phyloP scores from a whole-genome alignment of 2,113 vertebrate species.

The Spea multiplicata region DNA sequence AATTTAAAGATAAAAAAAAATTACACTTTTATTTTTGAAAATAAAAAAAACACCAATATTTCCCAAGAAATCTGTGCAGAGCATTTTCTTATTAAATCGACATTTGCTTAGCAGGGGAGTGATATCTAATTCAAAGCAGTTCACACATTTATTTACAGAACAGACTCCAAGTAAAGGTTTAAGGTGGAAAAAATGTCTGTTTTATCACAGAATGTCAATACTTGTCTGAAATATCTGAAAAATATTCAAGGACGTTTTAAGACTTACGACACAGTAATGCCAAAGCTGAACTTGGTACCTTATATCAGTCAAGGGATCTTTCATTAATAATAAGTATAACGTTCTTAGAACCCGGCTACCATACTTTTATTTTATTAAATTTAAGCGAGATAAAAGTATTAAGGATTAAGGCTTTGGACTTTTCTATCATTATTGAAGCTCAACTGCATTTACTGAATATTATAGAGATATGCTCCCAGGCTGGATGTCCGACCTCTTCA shows the following conservation, averaged over 20 bases:
- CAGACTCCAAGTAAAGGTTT: neutral
- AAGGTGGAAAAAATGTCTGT: slow-evolving; percentile 7
- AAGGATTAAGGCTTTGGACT: neutral
- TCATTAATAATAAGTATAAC: slow-evolving; percentile 12
- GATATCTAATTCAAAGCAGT: slow-evolving; percentile 26
- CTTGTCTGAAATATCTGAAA: neutral
- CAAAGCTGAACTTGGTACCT: neutral
- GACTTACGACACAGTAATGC: neutral
- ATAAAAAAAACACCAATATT: neutral
- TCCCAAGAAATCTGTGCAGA: neutral
- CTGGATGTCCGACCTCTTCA: neutral
- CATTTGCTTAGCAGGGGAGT: slow-evolving; percentile 24
- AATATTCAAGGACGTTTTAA: slow-evolving; percentile 23
- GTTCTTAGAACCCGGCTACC: neutral
- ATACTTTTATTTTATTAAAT: neutral
- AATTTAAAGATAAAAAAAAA: neutral
- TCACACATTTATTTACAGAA: slow-evolving; percentile 4
- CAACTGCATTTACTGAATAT: neutral
- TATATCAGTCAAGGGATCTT: slow-evolving; percentile 7
- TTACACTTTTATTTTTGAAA: no score
- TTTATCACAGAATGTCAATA: slow-evolving; percentile 15
- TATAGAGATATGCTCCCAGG: neutral
- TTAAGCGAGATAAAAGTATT: slow-evolving; percentile 1
- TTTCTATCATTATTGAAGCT: slow-evolving; percentile 1
- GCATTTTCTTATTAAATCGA: slow-evolving; percentile 19